Evolutionary conservation across 92 coral and sea anemone genomes (phyloP), one percentile per base, ranked within the genome.

Genomic region (Ricordea florida): DNA sequence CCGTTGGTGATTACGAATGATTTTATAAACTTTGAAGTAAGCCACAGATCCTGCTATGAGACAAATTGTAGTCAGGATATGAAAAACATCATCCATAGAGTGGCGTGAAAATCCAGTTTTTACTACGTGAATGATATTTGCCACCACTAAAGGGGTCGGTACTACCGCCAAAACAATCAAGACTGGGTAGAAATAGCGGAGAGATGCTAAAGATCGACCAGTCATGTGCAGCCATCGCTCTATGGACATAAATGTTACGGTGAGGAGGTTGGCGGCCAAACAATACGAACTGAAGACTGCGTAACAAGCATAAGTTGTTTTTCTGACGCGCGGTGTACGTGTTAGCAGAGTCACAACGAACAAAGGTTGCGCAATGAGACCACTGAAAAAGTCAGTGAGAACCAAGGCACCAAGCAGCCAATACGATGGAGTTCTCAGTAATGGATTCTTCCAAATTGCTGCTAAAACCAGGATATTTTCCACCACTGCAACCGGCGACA

Each of bases 11-110:
- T 53, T 69, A 7, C 35, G 44, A 15, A 80, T 38, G 16, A 80
- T 72, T 16, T 75, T 46, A 18, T 64, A 72, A 18, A 85, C 82
- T 34, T 74, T 72, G 37, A 85, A 48, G 16, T 85, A 84, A 6
- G 76, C 57, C 0, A 80, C n/a, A 0, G 62, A 51, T 5, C 86
- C 80, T 18, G 26, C 21, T 5, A 79, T 4, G 17, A 72, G 33
- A 24, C 91, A 85, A 16, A 72, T 32, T n/a, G n/a, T n/a, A n/a
- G n/a, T n/a, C n/a, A n/a, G n/a, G n/a, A n/a, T n/a, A n/a, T n/a
- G n/a, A n/a, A n/a, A n/a, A n/a, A n/a, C n/a, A n/a, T n/a, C n/a
- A n/a, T n/a, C n/a, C n/a, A n/a, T n/a, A n/a, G n/a, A n/a, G n/a
- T n/a, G n/a, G n/a, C n/a, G n/a, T n/a, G n/a, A n/a, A n/a, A n/a